A percentile compares a stretch with the other conserved stretches of the same genome.
Conservation (phyloP, 2,113 vertebrate species). For the Muntiacus muntjak region DNA sequence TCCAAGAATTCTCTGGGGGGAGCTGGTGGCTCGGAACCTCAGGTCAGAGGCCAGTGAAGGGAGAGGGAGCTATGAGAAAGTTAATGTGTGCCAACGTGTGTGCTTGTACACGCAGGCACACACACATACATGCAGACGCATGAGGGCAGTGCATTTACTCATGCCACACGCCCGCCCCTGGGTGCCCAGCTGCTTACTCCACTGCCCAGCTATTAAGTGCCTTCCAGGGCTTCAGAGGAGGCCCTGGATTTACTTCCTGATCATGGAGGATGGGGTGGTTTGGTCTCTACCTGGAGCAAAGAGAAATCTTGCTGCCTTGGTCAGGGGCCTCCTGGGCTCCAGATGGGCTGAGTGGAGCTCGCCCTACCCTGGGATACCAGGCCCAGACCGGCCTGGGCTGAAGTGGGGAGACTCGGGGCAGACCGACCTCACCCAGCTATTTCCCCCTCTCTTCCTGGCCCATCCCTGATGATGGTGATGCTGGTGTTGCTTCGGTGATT, state of each 20-base stretch:
- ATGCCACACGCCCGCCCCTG: not conserved
- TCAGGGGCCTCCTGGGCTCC: not conserved
- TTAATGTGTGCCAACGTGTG: too few species aligned
- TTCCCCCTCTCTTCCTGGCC: too few species aligned
- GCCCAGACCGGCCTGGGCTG: not conserved
- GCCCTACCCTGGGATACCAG: not conserved
- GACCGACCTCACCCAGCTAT: not conserved
- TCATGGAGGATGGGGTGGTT: not conserved
- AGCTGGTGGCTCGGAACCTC: not conserved
- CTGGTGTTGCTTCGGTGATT: not conserved
- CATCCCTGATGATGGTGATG: not conserved
- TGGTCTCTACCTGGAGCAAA: not conserved
- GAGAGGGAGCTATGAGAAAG: not conserved
- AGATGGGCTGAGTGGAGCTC: not conserved
- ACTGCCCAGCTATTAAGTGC: not conserved
- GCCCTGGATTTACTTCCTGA: not conserved
- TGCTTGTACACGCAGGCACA: not conserved
- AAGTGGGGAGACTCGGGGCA: not conserved
- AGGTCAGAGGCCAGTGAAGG: not conserved
- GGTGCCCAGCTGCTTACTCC: not conserved
- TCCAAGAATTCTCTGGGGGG: not conserved
- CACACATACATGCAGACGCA: accelerated
- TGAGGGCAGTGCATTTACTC: accelerated
- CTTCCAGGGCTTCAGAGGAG: not conserved
- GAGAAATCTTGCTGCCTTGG: not conserved